Percentiles rank a stretch among this genome's conserved stretches.
These are phyloP conservation scores for Galerucella pusilla DNA, from an alignment of 2,888 invertebrate species.

Conservation along the genomic window DNA sequence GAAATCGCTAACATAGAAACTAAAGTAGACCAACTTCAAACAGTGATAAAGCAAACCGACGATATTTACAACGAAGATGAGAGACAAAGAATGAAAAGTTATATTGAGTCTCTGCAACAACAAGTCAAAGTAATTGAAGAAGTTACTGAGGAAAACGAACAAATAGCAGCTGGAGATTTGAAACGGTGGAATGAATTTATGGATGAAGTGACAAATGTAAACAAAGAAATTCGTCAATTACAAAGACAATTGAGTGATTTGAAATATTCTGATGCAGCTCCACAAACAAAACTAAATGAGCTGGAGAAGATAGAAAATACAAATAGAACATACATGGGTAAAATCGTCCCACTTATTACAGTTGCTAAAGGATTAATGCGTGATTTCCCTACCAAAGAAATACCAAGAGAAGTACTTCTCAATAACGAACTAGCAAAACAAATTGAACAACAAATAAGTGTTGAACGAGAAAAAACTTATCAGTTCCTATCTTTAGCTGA, in stretches of 20 bases:
- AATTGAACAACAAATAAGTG: conserved; percentile 75
- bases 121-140: conserved; percentile 79
- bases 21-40: conserved; percentile 74
- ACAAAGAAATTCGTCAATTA: conserved; percentile 66
- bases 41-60: conserved; percentile 67
- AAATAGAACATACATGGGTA: conserved; percentile 73
- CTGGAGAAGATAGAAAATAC: conserved; percentile 77
- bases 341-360: conserved; percentile 72
- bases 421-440: conserved; percentile 76
- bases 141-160: conserved; percentile 72
- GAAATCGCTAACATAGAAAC: conserved; percentile 76
- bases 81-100: conserved; percentile 67
- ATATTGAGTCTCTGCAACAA: conserved; percentile 71
- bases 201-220: conserved; percentile 72
- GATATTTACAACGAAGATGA: conserved; percentile 66
- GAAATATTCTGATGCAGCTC: conserved; percentile 73
- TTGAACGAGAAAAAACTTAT: conserved; percentile 80
- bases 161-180: conserved; percentile 70
- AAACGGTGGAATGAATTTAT: conserved; percentile 79
- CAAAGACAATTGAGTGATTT: conserved; percentile 69
- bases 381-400: conserved; percentile 76
- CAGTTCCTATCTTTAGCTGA: conserved; percentile 82
- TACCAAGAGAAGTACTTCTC: conserved; percentile 74
- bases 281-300: conserved; percentile 74
- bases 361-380: conserved; percentile 73